Evolutionary conservation across 1,140 invertebrate species (phyloP), one percentile per base, ranked within the genome.

Genomic region (Octopus bimaculoides): DNA sequence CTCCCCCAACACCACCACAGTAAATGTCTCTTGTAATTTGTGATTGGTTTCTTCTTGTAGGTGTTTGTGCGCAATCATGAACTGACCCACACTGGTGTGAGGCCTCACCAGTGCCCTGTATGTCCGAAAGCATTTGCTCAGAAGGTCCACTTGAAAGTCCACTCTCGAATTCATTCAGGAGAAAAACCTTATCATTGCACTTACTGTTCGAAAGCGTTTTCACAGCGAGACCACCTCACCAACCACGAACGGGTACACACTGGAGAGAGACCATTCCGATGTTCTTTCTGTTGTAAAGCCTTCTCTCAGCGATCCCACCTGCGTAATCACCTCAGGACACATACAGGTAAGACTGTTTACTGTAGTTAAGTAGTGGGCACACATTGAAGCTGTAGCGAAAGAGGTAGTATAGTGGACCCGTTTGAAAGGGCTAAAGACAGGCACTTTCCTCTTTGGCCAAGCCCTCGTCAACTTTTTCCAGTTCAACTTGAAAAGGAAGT

Each of bases 311-410:
- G 96, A 87, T 98, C 96, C 53, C 96, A 96, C 90, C 90, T 97
- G 4, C 93, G 95, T 85, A 97, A 96, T 0, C 77, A 78, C 88
- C 95, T 95, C 79, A 92, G 95, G 79, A 97, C 96, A 74, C 96
- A 97, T 71, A 71, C 66, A 71, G 66, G 66, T 71, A 17, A 71
- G 66, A n/a, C 9, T 41, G 26, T 41, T 41, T 41, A 41, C 26
- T 41, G 26, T 41, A 41, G 26, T 41, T 41, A 41, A 41, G 26
- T 41, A 41, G 26, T 41, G 26, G 26, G 26, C 1, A 41, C 26
- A 41, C 26, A 41, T 1, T 41, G 26, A 41, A 41, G 26, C 26
- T n/a, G n/a, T n/a, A n/a, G n/a, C n/a, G n/a, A n/a, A n/a, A n/a
- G n/a, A n/a, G n/a, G n/a, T n/a, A n/a, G n/a, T n/a, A n/a, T n/a